Conservation (phyloP, 2,113 vertebrate genomes). For the Sylvilagus bachmani region DNA sequence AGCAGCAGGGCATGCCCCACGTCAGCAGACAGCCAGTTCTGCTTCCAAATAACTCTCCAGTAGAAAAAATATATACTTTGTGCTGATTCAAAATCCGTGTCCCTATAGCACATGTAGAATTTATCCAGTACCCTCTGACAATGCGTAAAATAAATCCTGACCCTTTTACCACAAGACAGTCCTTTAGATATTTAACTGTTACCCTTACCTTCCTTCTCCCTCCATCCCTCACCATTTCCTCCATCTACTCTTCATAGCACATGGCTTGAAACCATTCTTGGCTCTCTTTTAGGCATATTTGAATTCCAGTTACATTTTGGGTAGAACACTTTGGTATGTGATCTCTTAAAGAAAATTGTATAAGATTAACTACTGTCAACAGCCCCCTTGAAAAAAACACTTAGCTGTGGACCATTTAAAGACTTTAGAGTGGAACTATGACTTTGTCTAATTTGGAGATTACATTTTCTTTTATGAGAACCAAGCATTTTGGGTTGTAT, state of each 20-base stretch:
- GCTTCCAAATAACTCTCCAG: not conserved
- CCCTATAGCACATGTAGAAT: not conserved
- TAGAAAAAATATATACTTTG: too few relatives aligned
- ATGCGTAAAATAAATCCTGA: not conserved
- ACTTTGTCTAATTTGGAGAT: not conserved
- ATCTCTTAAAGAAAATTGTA: not conserved
- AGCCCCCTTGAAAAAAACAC: not conserved
- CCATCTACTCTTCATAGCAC: fast-evolving
- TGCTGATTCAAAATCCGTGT: not conserved
- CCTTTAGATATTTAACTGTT: not conserved
- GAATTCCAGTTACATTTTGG: not conserved
- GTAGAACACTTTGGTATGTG: not conserved
- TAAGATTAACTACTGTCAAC: not conserved
- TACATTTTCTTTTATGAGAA: not conserved
- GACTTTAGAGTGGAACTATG: not conserved
- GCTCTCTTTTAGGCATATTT: not conserved
- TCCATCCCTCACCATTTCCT: fast-evolving
- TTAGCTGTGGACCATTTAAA: not conserved
- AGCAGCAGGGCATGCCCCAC: not conserved
- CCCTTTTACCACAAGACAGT: not conserved
- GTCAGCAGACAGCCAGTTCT: not conserved
- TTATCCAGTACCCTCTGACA: not conserved
- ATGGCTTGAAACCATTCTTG: not conserved
- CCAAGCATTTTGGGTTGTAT: not conserved
- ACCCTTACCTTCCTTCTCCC: too few relatives aligned